phyloP scores from a whole-genome alignment of 2,888 invertebrate genomes.

The Lacanobia oleracea region DNA sequence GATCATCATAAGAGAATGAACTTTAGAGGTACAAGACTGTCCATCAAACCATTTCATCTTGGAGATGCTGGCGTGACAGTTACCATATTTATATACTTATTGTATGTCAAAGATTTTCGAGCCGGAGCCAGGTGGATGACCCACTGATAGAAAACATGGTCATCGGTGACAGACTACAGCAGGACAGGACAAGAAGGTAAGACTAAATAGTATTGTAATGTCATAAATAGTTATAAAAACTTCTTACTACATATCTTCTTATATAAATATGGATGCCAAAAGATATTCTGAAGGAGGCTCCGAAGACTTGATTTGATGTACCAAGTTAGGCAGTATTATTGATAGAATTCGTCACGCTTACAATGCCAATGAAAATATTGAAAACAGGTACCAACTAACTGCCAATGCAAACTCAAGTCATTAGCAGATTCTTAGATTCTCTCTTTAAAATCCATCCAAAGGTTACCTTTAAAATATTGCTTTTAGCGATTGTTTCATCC shows the following conservation, averaged over 20 bases:
- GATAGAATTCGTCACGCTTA: too few species aligned
- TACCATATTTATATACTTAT: slow-evolving; percentile 37
- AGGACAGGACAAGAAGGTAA: slow-evolving; percentile 80
- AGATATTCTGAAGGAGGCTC: background rate
- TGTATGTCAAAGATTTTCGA: slow-evolving; percentile 81
- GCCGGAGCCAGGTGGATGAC: slow-evolving; percentile 85
- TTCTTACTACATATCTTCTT: too few species aligned
- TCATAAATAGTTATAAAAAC: background rate
- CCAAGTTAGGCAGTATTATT: background rate
- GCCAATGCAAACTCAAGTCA: too few species aligned
- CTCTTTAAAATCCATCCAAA: too few species aligned
- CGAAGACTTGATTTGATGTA: background rate
- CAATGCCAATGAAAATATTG: too few species aligned
- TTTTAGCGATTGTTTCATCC: too few species aligned
- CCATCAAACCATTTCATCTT: background rate
- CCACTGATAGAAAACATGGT: slow-evolving; percentile 87
- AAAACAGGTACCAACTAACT: too few species aligned
- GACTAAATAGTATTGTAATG: background rate
- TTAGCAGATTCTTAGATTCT: too few species aligned
- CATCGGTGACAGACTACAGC: slow-evolving; percentile 79
- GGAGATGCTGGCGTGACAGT: slow-evolving; percentile 7
- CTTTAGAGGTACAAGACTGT: background rate
- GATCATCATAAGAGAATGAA: background rate
- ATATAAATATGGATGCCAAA: background rate
- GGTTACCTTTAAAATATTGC: too few species aligned